Conservation (phyloP, 1,140 invertebrate genomes). For the Antheraea mylitta region DNA sequence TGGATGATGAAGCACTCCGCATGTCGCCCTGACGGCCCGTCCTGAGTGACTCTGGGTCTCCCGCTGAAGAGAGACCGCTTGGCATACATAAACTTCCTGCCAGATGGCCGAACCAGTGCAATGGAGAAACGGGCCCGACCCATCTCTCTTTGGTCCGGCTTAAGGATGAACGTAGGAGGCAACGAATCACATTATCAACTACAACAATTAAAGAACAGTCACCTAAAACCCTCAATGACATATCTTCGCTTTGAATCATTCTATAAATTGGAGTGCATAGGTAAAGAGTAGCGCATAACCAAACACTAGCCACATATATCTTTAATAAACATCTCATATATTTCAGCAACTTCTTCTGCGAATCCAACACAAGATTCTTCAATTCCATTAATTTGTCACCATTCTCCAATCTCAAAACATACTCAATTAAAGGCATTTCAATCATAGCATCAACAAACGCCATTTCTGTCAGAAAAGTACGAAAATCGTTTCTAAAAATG, state of each 20-base stretch:
- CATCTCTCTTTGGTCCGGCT: no score
- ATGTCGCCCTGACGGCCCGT: no score
- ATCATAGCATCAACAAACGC: conserved; percentile 48
- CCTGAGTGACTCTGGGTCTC: no score
- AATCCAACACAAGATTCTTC: conserved; percentile 45
- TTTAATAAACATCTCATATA: conserved; percentile 48
- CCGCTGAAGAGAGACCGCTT: no score
- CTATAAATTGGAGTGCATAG: conserved; percentile 55
- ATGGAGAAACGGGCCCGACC: no score
- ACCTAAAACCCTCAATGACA: conserved; percentile 54
- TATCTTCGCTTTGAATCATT: conserved; percentile 49
- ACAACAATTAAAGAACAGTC: conserved; percentile 17
- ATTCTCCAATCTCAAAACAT: conserved; percentile 27
- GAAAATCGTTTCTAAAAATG: conserved; percentile 49
- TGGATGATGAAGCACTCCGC: no score
- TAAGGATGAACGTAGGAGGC: no score
- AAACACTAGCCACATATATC: conserved; percentile 47
- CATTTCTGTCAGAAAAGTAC: conserved; percentile 51
- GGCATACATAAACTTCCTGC: no score
- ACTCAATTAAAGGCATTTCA: conserved; percentile 55
- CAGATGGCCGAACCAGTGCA: no score
- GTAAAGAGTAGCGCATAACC: conserved; percentile 49
- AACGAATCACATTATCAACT: no score
- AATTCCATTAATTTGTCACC: conserved; percentile 42
- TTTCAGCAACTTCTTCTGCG: conserved; percentile 51